Conservation (phyloP, 2,888 invertebrate genomes). For the Aleiodes testaceus region DNA sequence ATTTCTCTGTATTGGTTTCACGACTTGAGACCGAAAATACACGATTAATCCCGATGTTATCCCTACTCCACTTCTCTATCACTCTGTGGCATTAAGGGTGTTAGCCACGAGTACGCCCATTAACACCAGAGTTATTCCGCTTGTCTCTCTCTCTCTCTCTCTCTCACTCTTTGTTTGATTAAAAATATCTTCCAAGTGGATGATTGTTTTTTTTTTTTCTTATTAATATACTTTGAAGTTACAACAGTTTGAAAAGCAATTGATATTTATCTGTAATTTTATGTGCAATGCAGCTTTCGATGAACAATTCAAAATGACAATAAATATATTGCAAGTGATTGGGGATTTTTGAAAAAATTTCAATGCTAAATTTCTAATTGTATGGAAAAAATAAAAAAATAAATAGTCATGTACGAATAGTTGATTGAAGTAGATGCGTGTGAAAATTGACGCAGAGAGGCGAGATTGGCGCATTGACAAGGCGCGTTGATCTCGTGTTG, state of each 20-base stretch:
- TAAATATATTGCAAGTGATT: too few relatives aligned
- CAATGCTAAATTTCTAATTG: too few relatives aligned
- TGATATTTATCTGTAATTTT: too few relatives aligned
- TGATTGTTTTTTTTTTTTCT: too few relatives aligned
- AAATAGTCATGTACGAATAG: too few relatives aligned
- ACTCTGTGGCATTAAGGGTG: slow-evolving; percentile 62
- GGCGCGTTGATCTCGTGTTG: slow-evolving; percentile 54
- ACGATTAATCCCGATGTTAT: slow-evolving; percentile 46
- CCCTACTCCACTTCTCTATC: slow-evolving; percentile 46
- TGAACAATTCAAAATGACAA: too few relatives aligned
- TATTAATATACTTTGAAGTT: too few relatives aligned
- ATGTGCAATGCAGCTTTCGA: too few relatives aligned
- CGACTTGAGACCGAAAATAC: slow-evolving; percentile 37
- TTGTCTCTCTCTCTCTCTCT: slow-evolving; percentile 21
- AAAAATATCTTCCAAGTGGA: too few relatives aligned
- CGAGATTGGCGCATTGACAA: slow-evolving; percentile 54
- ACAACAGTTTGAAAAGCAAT: too few relatives aligned
- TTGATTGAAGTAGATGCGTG: slow-evolving; percentile 62
- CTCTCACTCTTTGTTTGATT: slow-evolving; percentile 7
- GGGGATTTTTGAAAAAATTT: too few relatives aligned
- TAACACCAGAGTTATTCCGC: slow-evolving; percentile 66
- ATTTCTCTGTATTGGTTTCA: slow-evolving; percentile 3
- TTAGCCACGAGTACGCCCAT: slow-evolving; percentile 73
- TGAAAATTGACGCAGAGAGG: slow-evolving; percentile 64
- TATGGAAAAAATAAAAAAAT: too few relatives aligned